A percentile compares a stretch with the other conserved stretches of the same genome.
phyloP scores from a whole-genome alignment of 2,888 invertebrate genomes.

The Temnothorax unifasciatus region DNA sequence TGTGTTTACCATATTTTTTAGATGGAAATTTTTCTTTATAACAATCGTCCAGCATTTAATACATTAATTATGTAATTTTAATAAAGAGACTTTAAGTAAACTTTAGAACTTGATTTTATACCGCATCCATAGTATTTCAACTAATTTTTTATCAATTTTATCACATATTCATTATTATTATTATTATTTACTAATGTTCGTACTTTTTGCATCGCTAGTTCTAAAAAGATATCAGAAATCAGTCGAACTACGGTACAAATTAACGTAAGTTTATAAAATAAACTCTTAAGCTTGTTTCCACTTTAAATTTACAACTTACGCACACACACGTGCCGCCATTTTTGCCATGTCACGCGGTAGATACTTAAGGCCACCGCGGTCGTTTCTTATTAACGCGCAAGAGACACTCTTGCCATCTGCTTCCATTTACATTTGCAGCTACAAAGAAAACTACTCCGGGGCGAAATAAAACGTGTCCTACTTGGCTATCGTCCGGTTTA shows the following conservation, averaged over 20 bases:
- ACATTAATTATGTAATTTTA: neutral
- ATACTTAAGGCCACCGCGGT: conserved; percentile 9
- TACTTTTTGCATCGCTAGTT: neutral
- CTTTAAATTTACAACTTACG: neutral
- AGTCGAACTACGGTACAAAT: neutral
- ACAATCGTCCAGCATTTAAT: neutral
- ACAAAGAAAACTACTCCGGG: conserved; percentile 66
- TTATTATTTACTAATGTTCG: neutral
- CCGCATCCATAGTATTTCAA: neutral
- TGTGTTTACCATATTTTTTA: neutral
- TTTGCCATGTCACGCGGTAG: neutral
- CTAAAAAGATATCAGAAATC: neutral
- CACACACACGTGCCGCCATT: neutral
- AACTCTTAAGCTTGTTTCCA: neutral
- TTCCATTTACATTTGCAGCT: conserved; percentile 61
- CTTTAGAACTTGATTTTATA: neutral
- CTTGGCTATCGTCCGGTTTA: conserved; percentile 60
- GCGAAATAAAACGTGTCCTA: conserved; percentile 64
- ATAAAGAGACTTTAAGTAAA: neutral
- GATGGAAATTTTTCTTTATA: neutral
- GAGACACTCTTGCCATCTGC: conserved; percentile 27
- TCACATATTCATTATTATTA: neutral
- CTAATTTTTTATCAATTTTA: neutral
- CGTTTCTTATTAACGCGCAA: conserved; percentile 55
- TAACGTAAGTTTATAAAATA: neutral